These are phyloP conservation scores for Callithrix jacchus DNA, from an alignment of 2,113 vertebrate genomes.

Conservation along the genomic window DNA sequence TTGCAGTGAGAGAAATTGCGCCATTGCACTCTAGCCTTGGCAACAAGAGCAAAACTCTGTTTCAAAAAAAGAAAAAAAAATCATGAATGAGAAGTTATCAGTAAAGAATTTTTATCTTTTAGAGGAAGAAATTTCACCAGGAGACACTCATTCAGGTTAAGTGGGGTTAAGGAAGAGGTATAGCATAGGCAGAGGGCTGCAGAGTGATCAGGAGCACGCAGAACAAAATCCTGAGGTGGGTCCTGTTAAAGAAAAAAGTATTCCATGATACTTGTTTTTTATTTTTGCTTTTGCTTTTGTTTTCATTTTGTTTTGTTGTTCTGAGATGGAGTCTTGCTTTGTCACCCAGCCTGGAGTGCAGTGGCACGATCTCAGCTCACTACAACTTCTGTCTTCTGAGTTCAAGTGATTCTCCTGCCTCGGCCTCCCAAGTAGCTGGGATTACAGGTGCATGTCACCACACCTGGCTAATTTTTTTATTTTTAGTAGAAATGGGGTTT, in stretches of 20 bases:
- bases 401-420: too few relatives aligned
- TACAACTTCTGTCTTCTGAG: too few relatives aligned
- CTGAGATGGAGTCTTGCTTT: too few relatives aligned
- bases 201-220: not conserved
- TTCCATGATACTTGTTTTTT: not conserved
- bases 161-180: not conserved
- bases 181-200: not conserved
- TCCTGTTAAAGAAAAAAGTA: not conserved
- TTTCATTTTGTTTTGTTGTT: too few relatives aligned
- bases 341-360: too few relatives aligned
- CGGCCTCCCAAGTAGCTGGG: too few relatives aligned
- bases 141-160: not conserved
- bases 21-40: not conserved
- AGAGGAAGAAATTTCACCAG: not conserved
- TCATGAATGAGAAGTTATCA: not conserved
- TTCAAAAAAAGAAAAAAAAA: not conserved
- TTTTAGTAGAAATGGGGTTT: too few relatives aligned
- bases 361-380: too few relatives aligned
- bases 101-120: slow-evolving; percentile 37
- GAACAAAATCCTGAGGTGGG: not conserved
- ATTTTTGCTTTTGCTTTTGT: too few relatives aligned
- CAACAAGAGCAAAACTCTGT: not conserved
- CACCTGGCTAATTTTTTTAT: too few relatives aligned
- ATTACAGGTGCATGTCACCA: too few relatives aligned
- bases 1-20: not conserved